Percentiles rank a stretch among this genome's conserved stretches.
Conservation (phyloP, 2,113 vertebrate species). For the Lathamus discolor region DNA sequence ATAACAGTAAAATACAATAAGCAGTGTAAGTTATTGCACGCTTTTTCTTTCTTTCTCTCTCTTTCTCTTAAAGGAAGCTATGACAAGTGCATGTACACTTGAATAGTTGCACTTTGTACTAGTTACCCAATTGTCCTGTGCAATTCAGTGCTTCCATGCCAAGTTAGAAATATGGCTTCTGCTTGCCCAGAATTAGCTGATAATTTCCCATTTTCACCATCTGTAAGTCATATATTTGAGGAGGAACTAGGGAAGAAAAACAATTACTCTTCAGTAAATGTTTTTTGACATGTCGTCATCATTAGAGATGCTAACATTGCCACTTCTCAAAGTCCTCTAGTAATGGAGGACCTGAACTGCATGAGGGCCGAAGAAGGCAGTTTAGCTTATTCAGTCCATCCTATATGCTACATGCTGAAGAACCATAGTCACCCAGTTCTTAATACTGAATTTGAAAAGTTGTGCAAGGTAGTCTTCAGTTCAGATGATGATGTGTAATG, state of each 20-base stretch:
- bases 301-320: not conserved
- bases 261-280: not conserved
- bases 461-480: not conserved
- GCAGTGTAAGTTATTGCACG: not conserved
- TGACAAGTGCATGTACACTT: not conserved
- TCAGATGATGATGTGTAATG: rapidly evolving
- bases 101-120: not conserved
- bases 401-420: not conserved
- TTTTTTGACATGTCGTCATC: not conserved
- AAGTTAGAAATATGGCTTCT: not conserved
- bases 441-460: not conserved
- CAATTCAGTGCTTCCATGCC: not conserved
- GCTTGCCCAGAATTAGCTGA: not conserved
- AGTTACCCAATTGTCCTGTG: not conserved
- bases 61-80: not conserved
- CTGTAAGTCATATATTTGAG: not conserved
- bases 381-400: not conserved
- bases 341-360: not conserved
- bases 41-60: rapidly evolving
- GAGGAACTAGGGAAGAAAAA: not conserved
- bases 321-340: not conserved
- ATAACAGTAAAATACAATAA: not conserved
- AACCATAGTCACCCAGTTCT: not conserved
- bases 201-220: not conserved
- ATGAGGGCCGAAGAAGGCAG: not conserved